Percentiles rank a stretch among this genome's conserved stretches.
Evolutionary conservation across 2,888 invertebrate genomes (phyloP).

Genomic region (Teleogryllus oceanicus): DNA sequence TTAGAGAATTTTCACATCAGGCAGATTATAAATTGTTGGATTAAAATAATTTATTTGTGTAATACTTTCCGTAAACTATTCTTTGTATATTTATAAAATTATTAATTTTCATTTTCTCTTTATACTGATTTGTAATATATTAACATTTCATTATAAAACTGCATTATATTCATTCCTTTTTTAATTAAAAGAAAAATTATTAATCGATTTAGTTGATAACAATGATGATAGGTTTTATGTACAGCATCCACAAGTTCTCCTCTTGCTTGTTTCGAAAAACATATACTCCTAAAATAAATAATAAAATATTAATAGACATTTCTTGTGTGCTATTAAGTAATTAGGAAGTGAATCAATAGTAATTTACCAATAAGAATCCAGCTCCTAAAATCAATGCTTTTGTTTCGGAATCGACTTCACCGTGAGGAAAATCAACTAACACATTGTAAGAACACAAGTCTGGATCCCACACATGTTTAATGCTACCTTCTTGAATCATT

Average conservation of each 20-base stretch:
- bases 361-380: constrained; percentile 73
- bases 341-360: constrained; percentile 12
- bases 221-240: background rate
- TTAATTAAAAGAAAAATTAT: background rate
- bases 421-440: constrained; percentile 68
- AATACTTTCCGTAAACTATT: too few relatives aligned
- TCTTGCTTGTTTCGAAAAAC: constrained; percentile 58
- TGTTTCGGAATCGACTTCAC: constrained; percentile 66
- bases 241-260: constrained; percentile 27
- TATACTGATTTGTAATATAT: too few relatives aligned
- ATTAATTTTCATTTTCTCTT: too few relatives aligned
- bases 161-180: background rate
- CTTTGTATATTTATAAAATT: too few relatives aligned
- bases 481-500: constrained; percentile 60
- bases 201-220: background rate
- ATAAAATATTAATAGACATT: background rate
- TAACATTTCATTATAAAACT: too few relatives aligned
- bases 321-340: background rate
- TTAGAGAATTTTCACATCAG: too few relatives aligned
- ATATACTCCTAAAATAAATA: constrained; percentile 61
- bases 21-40: too few relatives aligned
- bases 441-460: constrained; percentile 67
- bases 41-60: too few relatives aligned
- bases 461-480: constrained; percentile 69
- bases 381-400: constrained; percentile 79